phyloP scores from a whole-genome alignment of 2,888 invertebrate species.

The Drosophila planitibia region DNA sequence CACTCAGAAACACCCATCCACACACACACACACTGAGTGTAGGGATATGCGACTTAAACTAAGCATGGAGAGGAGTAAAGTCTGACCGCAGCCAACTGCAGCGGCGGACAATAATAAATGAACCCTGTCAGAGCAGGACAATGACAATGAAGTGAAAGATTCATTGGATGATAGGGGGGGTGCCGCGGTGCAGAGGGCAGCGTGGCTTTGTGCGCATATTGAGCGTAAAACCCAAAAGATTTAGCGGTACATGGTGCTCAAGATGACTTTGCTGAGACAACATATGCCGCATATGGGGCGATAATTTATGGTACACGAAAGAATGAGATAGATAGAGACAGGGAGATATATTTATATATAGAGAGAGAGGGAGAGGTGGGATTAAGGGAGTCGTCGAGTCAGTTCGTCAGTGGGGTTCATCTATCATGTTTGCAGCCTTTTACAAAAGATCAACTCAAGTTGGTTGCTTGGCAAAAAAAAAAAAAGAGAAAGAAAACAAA shows the following conservation, averaged over 20 bases:
- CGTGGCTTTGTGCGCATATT: constrained; percentile 50
- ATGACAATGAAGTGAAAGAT: constrained; percentile 55
- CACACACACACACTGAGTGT: neutral
- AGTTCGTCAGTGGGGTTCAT: constrained; percentile 59
- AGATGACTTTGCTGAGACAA: constrained; percentile 67
- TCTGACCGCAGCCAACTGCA: constrained; percentile 72
- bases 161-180: neutral
- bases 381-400: constrained; percentile 13
- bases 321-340: neutral
- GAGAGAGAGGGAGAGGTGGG: neutral
- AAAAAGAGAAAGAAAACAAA: neutral
- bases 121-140: constrained; percentile 56
- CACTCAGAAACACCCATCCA: neutral
- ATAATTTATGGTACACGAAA: constrained; percentile 46
- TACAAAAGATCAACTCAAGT: constrained; percentile 47
- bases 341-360: neutral
- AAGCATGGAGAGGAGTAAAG: constrained; percentile 21
- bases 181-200: neutral
- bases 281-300: constrained; percentile 55
- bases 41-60: constrained; percentile 24
- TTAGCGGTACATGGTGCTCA: constrained; percentile 71
- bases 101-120: constrained; percentile 80
- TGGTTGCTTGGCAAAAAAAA: constrained; percentile 17
- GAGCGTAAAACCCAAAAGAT: constrained; percentile 76
- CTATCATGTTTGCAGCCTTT: constrained; percentile 66